Base-by-base conservation (phyloP, 1,140 invertebrate species). In the Megalopta genalis region DNA sequence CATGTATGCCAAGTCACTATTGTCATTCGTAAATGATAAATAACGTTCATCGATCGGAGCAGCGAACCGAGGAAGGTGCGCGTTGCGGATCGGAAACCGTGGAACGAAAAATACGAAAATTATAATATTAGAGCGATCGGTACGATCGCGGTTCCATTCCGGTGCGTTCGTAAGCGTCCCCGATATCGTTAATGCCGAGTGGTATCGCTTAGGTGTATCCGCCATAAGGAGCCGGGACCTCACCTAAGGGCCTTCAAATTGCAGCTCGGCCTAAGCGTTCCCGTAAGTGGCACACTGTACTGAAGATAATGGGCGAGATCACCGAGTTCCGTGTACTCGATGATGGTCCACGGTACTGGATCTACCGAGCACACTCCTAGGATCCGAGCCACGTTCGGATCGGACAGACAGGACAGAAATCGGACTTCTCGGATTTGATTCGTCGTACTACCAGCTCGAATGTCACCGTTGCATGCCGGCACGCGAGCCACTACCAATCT, bases 261-360 rank as follows among this genome's bases (percentile, higher is more conserved):
- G 82, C 90, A 90, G 70, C 75, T 92, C 57, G 91, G 89, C 85
- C 91, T 90, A 71, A 91, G 88, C 54, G 87, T 86, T 78, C 69
- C 87, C 88, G 90, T 90, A 59, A 92, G 88, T 62, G 92, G 92
- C 70, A 92, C 92, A 76, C 91, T 91, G 80, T 93, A 94, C 82
- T 94, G 94, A 69, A 97, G 93, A 91, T 96, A 96, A 89, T 97
- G 96, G 87, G 95, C 95, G 21, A 97, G 93, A 92, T 97, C 96
- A n/a, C 96, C 96, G 80, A 96, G 94, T 86, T 96, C 96, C 83
- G 96, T 96, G 90, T 96, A 96, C 90, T 97, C 96, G 73, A 97
- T 94, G 42, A 97, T 94, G 81, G 96, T 95, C 94, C 95, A 96
- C 16, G 95, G 94, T 9, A 95, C 95, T 73, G 95, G 92, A 73